Evolutionary conservation across 1,140 invertebrate species (phyloP), one percentile per base, ranked within the genome.

Genomic region (Drosophila guanche): DNA sequence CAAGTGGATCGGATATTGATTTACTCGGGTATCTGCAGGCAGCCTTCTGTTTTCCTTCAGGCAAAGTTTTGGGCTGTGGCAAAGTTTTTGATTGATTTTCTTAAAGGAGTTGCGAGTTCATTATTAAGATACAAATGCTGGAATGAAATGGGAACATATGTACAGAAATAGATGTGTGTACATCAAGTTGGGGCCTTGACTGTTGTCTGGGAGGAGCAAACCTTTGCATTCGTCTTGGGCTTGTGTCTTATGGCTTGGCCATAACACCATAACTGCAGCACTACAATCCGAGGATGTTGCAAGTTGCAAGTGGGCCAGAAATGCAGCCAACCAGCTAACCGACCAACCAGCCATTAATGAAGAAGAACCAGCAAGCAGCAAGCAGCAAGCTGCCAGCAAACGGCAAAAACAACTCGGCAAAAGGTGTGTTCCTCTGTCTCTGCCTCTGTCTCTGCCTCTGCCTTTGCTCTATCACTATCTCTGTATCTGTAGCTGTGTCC

Each of bases 31-130:
- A 63, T 63, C 8, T n/a, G 29, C 29, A 33, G 29, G 3, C 45
- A 37, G 41, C 50, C 47, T 45, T 43, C 51, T 29, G 47, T 51
- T 41, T 37, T 58, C 59, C 55, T 63, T 54, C 22, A 60, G 29
- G 23, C 20, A 58, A 58, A 63, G 71, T 63, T 46, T 76, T 40
- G 69, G 63, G 40, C 55, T 52, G 55, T 48, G 68, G 74, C 75
- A 84, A 79, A 67, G 67, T 66, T 65, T 77, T 83, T 83, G 79
- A 83, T 83, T 83, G 79, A 83, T 83, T 83, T 83, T 83, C 79
- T 55, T 46, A 46, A 57, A 65, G 58, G 45, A 50, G 51, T 4
- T 12, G 33, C 33, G 33, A 37, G 53, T 42, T 52, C 48, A 50
- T 27, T 56, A 37, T 37, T 4, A 10, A 37, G 33, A 37, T 37